phyloP scores from a whole-genome alignment of 2,113 vertebrate genomes.

The Cichladusa arquata region DNA sequence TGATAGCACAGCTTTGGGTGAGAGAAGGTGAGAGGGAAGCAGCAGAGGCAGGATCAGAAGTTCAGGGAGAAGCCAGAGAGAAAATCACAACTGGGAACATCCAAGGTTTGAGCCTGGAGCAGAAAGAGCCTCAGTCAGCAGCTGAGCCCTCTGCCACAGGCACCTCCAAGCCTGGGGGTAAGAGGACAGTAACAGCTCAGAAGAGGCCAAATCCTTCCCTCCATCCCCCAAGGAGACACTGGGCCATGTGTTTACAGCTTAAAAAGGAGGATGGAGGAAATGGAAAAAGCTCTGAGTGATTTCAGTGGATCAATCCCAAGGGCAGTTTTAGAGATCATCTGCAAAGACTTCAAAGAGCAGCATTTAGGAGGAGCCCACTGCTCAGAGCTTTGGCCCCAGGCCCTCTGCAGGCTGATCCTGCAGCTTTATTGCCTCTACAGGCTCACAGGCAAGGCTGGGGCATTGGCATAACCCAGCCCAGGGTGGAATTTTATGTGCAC shows the following conservation, averaged over 20 bases:
- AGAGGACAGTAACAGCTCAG: not conserved
- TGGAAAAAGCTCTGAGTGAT: slow-evolving; percentile 16
- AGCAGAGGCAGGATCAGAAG: not conserved
- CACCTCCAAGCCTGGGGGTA: not conserved
- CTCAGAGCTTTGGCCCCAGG: not conserved
- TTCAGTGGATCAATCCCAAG: not conserved
- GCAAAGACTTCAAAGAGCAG: slow-evolving; percentile 25
- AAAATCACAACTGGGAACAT: not conserved
- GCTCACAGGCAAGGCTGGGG: not conserved
- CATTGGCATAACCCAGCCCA: not conserved
- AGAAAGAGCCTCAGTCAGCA: not conserved
- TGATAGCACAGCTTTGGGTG: not conserved
- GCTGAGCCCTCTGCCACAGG: not conserved
- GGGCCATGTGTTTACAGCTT: not conserved
- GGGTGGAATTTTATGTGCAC: not conserved
- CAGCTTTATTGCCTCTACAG: not conserved
- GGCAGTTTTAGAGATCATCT: not conserved
- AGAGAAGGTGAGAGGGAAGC: not conserved
- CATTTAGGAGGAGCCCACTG: not conserved
- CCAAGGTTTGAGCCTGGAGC: not conserved
- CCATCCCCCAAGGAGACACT: not conserved
- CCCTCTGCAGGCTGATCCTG: not conserved
- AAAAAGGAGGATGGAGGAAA: slow-evolving; percentile 20
- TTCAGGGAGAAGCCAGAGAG: not conserved
- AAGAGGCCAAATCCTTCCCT: not conserved